Evolutionary conservation across 2,888 invertebrate species (phyloP), one percentile per base, ranked within the genome.

Genomic region (Galerucella calmariensis): DNA sequence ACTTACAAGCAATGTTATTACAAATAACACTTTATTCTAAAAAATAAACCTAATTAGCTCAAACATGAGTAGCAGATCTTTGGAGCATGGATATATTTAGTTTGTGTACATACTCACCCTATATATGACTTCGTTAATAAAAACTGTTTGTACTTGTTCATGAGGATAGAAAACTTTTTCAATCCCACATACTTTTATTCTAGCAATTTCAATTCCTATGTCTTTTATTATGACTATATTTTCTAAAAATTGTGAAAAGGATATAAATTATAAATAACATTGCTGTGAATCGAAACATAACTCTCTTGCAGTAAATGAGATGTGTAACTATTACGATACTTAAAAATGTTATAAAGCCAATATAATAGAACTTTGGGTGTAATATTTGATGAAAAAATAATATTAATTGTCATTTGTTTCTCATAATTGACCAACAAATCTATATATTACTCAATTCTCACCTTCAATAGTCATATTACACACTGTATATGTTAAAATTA

Each of bases 71-170:
- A 41, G 8, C 5, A 41, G 8, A 0, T 1, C 1, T 41, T 41
- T 41, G 5, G 1, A 41, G 35, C 8, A 41, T 9, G 8, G 8
- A 41, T 41, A 41, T 41, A 8, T 41, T 41, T 9, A 8, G 6
- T 35, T 35, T 35, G 35, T 35, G 16, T 5, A 63, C 53, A 58
- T 41, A 71, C 76, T 76, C 72, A 79, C 79, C 66, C 76, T 76
- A 62, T 70, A 70, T 44, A 79, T 77, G 58, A 78, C 76, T 79
- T 79, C 79, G 61, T 79, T 79, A 35, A 79, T 78, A 74, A 79
- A 79, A 65, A 79, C 51, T 27, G 10, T 74, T 77, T 77, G 75
- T 73, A 79, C 74, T 75, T 75, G 69, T 24, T 79, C 78, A 27
- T 66, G 63, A 51, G 79, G 79, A 73, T 77, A 75, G 68, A 79